These are phyloP conservation scores for Gnathonemus longibarbis DNA, from an alignment of 2,113 vertebrate species.

Conservation along the genomic window DNA sequence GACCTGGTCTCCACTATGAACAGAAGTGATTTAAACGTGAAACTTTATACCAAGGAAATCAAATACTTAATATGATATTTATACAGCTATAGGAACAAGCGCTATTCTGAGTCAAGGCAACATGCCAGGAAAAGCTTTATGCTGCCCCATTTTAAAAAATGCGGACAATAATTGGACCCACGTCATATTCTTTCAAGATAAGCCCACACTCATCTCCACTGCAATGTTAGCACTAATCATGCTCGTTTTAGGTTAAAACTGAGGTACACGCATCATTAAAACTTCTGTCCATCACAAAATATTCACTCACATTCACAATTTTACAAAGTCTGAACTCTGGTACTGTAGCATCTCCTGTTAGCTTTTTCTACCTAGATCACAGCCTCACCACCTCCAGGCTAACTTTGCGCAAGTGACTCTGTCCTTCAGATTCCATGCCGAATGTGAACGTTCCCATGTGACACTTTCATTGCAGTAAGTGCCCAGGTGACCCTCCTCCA, in stretches of 20 bases:
- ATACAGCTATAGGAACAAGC: neutral
- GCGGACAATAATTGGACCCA: neutral
- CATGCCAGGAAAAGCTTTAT: neutral
- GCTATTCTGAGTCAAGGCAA: neutral
- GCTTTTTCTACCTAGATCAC: neutral
- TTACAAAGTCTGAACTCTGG: neutral
- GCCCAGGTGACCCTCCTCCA: constrained; percentile 36
- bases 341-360: neutral
- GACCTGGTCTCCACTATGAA: neutral
- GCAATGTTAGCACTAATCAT: neutral
- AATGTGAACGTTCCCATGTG: constrained; percentile 34
- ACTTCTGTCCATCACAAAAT: neutral
- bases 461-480: constrained; percentile 52
- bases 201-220: neutral
- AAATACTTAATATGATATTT: neutral
- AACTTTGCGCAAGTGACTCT: neutral
- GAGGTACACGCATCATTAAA: neutral
- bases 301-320: neutral
- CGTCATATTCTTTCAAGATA: neutral
- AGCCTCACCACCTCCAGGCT: neutral
- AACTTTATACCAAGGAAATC: neutral
- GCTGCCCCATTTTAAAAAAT: neutral
- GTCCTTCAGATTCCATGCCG: neutral
- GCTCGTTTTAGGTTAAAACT: neutral
- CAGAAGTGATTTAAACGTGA: neutral